A percentile compares a stretch with the other conserved stretches of the same genome.
Conservation (phyloP, 2,797 vertebrate genomes). For the Sparidentex hasta region DNA sequence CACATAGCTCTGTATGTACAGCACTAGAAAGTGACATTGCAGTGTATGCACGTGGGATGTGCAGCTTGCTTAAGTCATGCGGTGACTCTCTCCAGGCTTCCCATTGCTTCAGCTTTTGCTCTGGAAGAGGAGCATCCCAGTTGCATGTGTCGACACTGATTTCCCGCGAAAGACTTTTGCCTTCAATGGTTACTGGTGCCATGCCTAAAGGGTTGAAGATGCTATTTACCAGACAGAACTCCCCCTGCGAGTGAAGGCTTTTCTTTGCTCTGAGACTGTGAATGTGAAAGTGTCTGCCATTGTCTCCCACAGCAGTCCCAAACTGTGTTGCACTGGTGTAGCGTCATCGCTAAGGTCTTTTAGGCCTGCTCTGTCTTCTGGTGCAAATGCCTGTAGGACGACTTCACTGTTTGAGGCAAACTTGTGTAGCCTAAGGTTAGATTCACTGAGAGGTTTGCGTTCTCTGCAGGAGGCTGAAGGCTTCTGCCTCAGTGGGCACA, state of each 20-base stretch:
- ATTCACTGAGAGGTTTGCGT: neutral
- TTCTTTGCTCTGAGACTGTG: neutral
- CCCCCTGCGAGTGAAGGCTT: neutral
- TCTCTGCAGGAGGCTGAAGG: neutral
- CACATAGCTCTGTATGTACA: conserved; percentile 6
- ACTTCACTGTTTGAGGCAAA: neutral
- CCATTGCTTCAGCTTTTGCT: neutral
- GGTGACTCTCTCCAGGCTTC: neutral
- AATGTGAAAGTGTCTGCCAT: conserved; percentile 18
- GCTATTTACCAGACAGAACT: neutral
- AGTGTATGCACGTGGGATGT: neutral
- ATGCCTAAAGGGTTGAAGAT: conserved; percentile 2
- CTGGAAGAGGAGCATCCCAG: conserved; percentile 14
- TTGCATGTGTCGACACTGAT: neutral
- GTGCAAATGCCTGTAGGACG: neutral
- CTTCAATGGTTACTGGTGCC: conserved; percentile 4
- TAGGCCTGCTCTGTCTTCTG: neutral
- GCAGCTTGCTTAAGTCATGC: conserved; percentile 5
- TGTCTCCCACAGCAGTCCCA: conserved; percentile 8
- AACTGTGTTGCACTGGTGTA: neutral
- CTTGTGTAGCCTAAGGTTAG: conserved; percentile 9
- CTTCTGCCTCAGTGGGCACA: too few relatives aligned
- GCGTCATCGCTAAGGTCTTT: neutral
- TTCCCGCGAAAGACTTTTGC: conserved; percentile 1
- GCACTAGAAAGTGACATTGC: conserved; percentile 9